These are phyloP conservation scores for Mesaphorura yosii DNA, from an alignment of 1,140 invertebrate genomes.

Conservation along the genomic window DNA sequence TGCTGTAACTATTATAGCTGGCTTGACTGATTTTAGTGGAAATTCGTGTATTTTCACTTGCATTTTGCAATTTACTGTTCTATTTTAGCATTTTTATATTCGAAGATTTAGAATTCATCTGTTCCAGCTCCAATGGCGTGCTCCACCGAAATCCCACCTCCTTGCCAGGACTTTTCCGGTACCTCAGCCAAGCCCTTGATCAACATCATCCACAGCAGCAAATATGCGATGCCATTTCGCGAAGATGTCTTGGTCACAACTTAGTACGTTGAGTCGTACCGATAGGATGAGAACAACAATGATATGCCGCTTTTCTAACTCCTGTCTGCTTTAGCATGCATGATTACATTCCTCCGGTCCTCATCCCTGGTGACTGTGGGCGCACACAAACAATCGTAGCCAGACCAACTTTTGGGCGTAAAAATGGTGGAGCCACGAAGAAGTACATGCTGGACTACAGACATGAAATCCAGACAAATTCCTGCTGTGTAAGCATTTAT, in stretches of 20 bases:
- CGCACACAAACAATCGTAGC: conserved; percentile 13
- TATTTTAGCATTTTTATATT: too few relatives aligned
- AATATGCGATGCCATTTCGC: conserved; percentile 27
- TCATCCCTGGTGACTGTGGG: conserved; percentile 23
- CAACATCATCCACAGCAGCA: conserved; percentile 14
- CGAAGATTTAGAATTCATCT: too few relatives aligned
- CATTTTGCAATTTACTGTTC: too few relatives aligned
- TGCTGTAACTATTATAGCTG: too few relatives aligned
- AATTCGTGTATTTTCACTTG: too few relatives aligned
- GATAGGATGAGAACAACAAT: too few relatives aligned
- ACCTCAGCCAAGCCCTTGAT: not conserved
- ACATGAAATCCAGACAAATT: conserved; percentile 18
- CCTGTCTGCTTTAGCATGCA: too few relatives aligned
- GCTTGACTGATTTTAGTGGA: too few relatives aligned
- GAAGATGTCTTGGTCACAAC: conserved; percentile 13
- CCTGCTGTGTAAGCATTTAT: not conserved
- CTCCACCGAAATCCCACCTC: not conserved
- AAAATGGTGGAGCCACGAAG: conserved; percentile 15
- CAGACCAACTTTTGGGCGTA: conserved; percentile 15
- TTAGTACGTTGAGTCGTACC: too few relatives aligned
- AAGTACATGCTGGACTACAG: conserved; percentile 19
- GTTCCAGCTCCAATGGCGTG: too few relatives aligned
- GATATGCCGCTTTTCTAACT: too few relatives aligned
- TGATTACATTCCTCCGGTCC: conserved; percentile 20
- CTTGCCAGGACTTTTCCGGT: conserved; percentile 13